phyloP scores from a whole-genome alignment of 2,113 vertebrate species.

The Leuciscus idus region DNA sequence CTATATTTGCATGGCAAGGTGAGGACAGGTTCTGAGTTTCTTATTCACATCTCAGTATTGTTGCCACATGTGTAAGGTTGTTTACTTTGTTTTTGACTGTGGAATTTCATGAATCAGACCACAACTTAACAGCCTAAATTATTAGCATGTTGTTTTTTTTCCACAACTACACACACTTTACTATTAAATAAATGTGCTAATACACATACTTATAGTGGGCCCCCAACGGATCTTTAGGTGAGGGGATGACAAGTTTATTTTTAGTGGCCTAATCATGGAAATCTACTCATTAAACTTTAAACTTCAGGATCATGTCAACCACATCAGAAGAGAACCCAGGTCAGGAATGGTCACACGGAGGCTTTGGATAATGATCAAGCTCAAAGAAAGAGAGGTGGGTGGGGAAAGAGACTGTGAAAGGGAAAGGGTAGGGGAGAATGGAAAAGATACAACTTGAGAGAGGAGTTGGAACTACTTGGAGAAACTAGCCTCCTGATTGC shows the following conservation, averaged over 20 bases:
- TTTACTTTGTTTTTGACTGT: conserved; percentile 73
- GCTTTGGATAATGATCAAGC: conserved; percentile 71
- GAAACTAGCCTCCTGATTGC: conserved; percentile 68
- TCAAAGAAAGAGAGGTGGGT: conserved; percentile 26
- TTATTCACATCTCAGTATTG: conserved; percentile 65
- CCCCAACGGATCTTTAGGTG: conserved; percentile 57
- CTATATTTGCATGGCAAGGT: not conserved
- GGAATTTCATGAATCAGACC: conserved; percentile 72
- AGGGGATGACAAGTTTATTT: conserved; percentile 66
- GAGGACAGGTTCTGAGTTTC: not conserved
- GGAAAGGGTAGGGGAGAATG: conserved; percentile 56
- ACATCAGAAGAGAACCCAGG: conserved; percentile 71
- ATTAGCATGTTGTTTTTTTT: conserved; percentile 61
- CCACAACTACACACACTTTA: conserved; percentile 53
- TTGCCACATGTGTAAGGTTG: conserved; percentile 72
- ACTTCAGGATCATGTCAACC: conserved; percentile 66
- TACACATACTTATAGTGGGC: conserved; percentile 47
- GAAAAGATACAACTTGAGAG: conserved; percentile 58
- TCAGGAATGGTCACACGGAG: conserved; percentile 68
- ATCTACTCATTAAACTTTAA: conserved; percentile 70
- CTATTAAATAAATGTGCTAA: conserved; percentile 39
- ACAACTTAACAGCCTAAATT: conserved; percentile 67
- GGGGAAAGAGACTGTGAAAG: conserved; percentile 60
- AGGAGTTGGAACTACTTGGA: conserved; percentile 55
- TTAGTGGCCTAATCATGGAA: conserved; percentile 69